A percentile compares a stretch with the other conserved stretches of the same genome.
These are phyloP conservation scores for Invenusta paracnida DNA, from an alignment of 2,888 invertebrate species.

Conservation along the genomic window DNA sequence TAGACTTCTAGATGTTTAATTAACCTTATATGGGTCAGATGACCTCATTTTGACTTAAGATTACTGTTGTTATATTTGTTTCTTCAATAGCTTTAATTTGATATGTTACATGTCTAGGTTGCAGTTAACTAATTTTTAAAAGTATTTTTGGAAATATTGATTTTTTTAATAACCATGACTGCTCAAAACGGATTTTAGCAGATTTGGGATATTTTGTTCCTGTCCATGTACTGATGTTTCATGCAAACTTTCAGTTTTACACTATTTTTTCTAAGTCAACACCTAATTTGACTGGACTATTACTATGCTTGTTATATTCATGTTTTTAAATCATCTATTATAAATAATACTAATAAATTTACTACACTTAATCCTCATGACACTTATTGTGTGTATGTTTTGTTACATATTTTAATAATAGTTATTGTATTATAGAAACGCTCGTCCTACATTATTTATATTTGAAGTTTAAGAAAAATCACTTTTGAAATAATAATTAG, in stretches of 20 bases:
- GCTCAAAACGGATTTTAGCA: background rate
- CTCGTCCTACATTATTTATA: too few relatives aligned
- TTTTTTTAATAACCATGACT: too few relatives aligned
- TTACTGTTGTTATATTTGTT: background rate
- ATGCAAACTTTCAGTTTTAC: background rate
- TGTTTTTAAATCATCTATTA: too few relatives aligned
- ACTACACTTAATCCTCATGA: too few relatives aligned
- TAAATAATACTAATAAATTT: too few relatives aligned
- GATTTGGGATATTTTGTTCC: background rate
- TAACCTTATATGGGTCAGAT: background rate
- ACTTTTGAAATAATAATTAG: too few relatives aligned
- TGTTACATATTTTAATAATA: too few relatives aligned
- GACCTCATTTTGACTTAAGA: background rate
- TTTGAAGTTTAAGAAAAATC: too few relatives aligned
- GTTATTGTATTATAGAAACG: too few relatives aligned
- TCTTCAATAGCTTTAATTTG: background rate
- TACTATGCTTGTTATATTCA: too few relatives aligned
- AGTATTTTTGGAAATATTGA: too few relatives aligned
- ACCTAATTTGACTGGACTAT: background rate
- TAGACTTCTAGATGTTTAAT: background rate
- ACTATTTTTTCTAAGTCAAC: background rate
- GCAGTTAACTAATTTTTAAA: background rate
- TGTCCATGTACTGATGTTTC: background rate
- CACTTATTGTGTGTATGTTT: too few relatives aligned
- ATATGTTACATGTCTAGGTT: background rate